Evolutionary conservation across 2,113 vertebrate species (phyloP).

Genomic region (Lepus americanus): DNA sequence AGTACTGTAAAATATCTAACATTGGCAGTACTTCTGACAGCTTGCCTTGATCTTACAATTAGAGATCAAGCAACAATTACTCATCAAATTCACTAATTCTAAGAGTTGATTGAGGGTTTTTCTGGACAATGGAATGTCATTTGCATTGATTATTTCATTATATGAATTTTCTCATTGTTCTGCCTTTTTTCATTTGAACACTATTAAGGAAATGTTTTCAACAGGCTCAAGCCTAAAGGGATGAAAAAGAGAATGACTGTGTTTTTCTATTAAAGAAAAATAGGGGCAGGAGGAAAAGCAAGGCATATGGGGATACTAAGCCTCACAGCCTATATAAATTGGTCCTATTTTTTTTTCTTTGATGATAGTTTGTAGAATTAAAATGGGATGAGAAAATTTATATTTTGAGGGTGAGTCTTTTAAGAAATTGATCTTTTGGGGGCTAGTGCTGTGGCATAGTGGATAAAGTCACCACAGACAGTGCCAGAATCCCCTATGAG

Average conservation of each 20-base stretch:
- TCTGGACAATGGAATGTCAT: conserved; percentile 81
- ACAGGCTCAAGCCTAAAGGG: conserved; percentile 44
- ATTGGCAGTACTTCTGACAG: conserved; percentile 74
- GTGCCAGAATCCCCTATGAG: too few species aligned
- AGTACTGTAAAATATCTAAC: conserved; percentile 73
- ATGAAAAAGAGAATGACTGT: conserved; percentile 60
- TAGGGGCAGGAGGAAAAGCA: neutral
- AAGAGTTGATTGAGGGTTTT: conserved; percentile 80
- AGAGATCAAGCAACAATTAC: conserved; percentile 80
- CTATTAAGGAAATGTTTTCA: conserved; percentile 71
- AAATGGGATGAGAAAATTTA: conserved; percentile 37
- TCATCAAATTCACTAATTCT: conserved; percentile 80
- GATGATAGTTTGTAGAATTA: conserved; percentile 60
- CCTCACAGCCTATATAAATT: conserved; percentile 49
- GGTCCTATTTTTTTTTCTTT: conserved; percentile 54
- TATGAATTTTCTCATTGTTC: conserved; percentile 82
- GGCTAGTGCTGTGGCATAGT: too few species aligned
- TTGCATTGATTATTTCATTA: conserved; percentile 84
- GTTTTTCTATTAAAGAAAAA: conserved; percentile 51
- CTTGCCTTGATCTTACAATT: conserved; percentile 79
- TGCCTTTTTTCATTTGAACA: conserved; percentile 55
- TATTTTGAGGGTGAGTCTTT: conserved; percentile 54
- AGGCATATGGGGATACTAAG: neutral
- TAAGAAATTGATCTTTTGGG: conserved; percentile 38
- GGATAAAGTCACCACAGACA: too few species aligned